Evolutionary conservation across 30 jellyfish, hydroid and myxozoan genomes (phyloP).

Genomic region (Rhopilema esculentum): DNA sequence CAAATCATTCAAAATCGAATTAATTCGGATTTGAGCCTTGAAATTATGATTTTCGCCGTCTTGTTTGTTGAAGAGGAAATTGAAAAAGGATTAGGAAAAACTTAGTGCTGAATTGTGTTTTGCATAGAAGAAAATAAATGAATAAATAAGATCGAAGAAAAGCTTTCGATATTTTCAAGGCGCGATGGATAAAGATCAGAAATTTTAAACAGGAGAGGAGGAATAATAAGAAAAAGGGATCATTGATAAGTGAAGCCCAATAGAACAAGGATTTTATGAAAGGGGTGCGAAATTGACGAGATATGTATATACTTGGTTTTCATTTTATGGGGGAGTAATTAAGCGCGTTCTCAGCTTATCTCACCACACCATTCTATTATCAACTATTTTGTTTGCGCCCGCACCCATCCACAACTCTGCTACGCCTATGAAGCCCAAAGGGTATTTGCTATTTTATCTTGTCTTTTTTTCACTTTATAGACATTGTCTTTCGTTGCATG

Average conservation of each 20-base stretch:
- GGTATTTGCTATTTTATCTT: too few relatives aligned
- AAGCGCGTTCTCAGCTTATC: too few relatives aligned
- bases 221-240: neutral
- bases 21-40: neutral
- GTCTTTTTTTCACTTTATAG: too few relatives aligned
- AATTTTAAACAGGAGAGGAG: neutral
- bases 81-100: neutral
- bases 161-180: neutral
- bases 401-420: too few relatives aligned
- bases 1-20: neutral
- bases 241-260: neutral
- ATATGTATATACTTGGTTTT: too few relatives aligned
- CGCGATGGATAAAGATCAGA: neutral
- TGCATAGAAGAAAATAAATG: neutral
- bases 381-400: too few relatives aligned
- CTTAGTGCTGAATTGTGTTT: neutral
- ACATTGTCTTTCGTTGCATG: too few relatives aligned
- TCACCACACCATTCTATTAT: too few relatives aligned
- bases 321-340: too few relatives aligned
- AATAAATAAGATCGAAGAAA: neutral
- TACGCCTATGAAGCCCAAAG: too few relatives aligned
- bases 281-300: too few relatives aligned
- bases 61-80: neutral
- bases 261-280: too few relatives aligned
- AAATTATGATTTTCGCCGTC: neutral